Evolutionary conservation across 2,113 vertebrate species (phyloP).

Genomic region (Ornithorhynchus anatinus): DNA sequence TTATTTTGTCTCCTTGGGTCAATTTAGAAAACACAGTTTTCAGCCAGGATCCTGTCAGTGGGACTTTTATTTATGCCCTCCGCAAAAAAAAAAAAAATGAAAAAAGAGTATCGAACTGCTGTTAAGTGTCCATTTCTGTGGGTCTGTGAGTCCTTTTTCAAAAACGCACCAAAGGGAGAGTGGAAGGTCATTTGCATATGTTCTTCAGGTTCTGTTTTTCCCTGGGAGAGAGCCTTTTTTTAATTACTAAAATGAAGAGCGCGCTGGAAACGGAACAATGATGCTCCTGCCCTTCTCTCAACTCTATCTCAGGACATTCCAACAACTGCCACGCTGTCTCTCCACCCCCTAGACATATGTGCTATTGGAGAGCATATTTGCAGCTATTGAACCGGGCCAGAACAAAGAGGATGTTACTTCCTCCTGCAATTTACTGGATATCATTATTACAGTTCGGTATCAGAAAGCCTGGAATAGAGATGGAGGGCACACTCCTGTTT

Average conservation of each 20-base stretch:
- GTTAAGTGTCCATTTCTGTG: not conserved
- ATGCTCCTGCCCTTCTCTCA: not conserved
- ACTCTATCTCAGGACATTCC: constrained; percentile 28
- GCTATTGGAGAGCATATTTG: constrained; percentile 19
- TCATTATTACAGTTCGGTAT: constrained; percentile 56
- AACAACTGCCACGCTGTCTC: constrained; percentile 63
- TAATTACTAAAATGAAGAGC: constrained; percentile 16
- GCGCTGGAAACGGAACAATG: constrained; percentile 35
- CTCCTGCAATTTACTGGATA: constrained; percentile 42
- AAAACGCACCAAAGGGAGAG: not conserved
- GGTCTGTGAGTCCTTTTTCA: not conserved
- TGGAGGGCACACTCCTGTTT: constrained; percentile 64
- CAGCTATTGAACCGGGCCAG: constrained; percentile 43
- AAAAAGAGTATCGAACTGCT: too few species aligned
- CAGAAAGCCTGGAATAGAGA: constrained; percentile 55
- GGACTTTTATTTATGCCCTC: too few species aligned
- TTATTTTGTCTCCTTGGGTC: not conserved
- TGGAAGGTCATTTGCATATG: not conserved
- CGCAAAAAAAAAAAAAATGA: too few species aligned
- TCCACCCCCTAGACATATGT: constrained; percentile 52
- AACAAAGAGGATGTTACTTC: constrained; percentile 55
- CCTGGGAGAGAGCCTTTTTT: not conserved
- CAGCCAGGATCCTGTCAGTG: too few species aligned
- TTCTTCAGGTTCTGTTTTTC: not conserved
- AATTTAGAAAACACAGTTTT: not conserved